Evolutionary conservation across 2,888 invertebrate species (phyloP).

Genomic region (Eupithecia abbreviata): DNA sequence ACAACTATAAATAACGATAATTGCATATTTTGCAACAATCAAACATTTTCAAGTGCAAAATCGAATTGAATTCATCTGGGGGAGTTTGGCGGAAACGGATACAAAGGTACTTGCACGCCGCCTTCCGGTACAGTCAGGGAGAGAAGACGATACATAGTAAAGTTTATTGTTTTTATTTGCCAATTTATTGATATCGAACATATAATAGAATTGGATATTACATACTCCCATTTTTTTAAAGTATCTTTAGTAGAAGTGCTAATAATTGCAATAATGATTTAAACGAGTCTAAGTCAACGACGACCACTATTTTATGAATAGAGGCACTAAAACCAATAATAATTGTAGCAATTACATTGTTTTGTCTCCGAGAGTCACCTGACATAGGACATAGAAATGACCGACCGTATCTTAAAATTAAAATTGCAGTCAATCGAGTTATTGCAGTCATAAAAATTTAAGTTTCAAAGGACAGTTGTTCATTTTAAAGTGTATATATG

Average conservation of each 20-base stretch:
- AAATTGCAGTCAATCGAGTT: background rate
- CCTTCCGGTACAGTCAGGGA: slow-evolving; percentile 72
- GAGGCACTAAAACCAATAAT: background rate
- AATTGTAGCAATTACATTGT: background rate
- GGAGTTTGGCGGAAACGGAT: slow-evolving; percentile 72
- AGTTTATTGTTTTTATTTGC: background rate
- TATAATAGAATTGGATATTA: no score
- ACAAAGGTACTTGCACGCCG: slow-evolving; percentile 68
- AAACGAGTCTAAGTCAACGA: background rate
- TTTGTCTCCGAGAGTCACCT: background rate
- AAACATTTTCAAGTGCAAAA: slow-evolving; percentile 45
- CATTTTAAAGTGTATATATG: background rate
- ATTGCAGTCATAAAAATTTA: background rate
- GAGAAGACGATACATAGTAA: background rate
- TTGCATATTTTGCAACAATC: slow-evolving; percentile 36
- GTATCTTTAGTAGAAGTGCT: no score
- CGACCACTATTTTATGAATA: background rate
- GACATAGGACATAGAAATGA: background rate
- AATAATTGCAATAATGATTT: background rate
- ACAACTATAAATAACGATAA: slow-evolving; percentile 24
- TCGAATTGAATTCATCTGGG: slow-evolving; percentile 62
- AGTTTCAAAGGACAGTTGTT: background rate
- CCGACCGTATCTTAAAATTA: background rate
- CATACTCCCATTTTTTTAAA: no score
- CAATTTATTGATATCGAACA: no score